Evolutionary conservation across 37 sponge, comb jelly and placozoan species (phyloP).

Genomic region (Tethya wilhelma): DNA sequence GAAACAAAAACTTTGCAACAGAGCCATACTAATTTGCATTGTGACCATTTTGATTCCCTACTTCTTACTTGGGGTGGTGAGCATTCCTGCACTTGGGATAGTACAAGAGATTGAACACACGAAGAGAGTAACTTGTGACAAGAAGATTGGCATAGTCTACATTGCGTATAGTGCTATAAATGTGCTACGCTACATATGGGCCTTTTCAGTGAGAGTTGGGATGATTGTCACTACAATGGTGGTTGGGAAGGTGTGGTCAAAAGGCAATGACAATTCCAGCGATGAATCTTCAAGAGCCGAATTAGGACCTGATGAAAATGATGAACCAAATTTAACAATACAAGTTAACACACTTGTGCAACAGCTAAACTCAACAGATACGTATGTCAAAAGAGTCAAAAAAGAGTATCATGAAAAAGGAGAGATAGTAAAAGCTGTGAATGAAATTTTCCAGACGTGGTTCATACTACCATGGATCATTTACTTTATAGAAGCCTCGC

Average conservation of each 20-base stretch:
- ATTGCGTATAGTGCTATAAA: constrained; percentile 22
- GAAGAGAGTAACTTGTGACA: neutral
- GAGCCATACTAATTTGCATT: too few species aligned
- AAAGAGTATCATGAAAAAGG: constrained; percentile 9
- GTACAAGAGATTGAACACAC: neutral
- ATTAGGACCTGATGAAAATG: neutral
- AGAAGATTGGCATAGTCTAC: constrained; percentile 1
- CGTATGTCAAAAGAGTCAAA: neutral
- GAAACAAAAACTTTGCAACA: too few species aligned
- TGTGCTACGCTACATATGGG: constrained; percentile 1
- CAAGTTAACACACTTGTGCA: neutral
- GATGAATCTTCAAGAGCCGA: neutral
- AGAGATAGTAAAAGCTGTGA: neutral
- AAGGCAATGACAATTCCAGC: neutral
- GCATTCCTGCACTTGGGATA: constrained; percentile 17
- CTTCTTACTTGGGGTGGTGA: constrained; percentile 8
- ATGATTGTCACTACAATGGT: constrained; percentile 6
- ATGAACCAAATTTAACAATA: too few species aligned
- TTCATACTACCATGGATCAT: constrained; percentile 33
- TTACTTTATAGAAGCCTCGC: constrained; percentile 6
- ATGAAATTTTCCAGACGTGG: constrained; percentile 24
- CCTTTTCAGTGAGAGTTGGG: neutral
- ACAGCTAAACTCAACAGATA: constrained; percentile 1
- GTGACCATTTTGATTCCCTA: neutral
- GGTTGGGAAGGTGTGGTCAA: neutral